Conservation (phyloP, 2,888 invertebrate species). For the Melipona beecheii region DNA sequence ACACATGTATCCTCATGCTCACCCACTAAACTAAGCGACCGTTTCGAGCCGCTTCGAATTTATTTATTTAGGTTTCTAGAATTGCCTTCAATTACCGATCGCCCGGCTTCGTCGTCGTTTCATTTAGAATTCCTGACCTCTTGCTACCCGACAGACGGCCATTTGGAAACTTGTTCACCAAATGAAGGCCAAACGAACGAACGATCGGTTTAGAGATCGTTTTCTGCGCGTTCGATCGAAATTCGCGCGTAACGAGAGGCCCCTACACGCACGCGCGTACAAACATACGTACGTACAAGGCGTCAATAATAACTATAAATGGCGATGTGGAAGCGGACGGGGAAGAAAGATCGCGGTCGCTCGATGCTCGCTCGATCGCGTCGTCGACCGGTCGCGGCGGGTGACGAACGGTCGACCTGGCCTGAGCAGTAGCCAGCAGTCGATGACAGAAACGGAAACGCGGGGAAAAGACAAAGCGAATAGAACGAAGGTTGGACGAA, state of each 20-base stretch:
- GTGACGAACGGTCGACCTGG: constrained; percentile 48
- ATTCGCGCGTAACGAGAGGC: too few species aligned
- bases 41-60: background rate
- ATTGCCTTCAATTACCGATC: background rate
- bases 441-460: constrained; percentile 61
- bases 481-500: constrained; percentile 48
- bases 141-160: background rate
- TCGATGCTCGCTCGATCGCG: background rate
- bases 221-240: too few species aligned
- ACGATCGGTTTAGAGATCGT: too few species aligned
- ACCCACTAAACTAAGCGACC: constrained; percentile 1
- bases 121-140: background rate
- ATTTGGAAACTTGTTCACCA: background rate
- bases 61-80: constrained; percentile 7
- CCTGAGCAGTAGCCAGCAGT: constrained; percentile 12
- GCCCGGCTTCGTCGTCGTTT: background rate
- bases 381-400: constrained; percentile 46
- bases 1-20: background rate
- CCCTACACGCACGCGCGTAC: too few species aligned
- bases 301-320: constrained; percentile 67
- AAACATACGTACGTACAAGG: constrained; percentile 16
- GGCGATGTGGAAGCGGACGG: constrained; percentile 47
- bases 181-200: background rate
- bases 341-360: constrained; percentile 50
- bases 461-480: constrained; percentile 60